Conservation (phyloP, 2,113 vertebrate genomes). For the Labeo rohita region DNA sequence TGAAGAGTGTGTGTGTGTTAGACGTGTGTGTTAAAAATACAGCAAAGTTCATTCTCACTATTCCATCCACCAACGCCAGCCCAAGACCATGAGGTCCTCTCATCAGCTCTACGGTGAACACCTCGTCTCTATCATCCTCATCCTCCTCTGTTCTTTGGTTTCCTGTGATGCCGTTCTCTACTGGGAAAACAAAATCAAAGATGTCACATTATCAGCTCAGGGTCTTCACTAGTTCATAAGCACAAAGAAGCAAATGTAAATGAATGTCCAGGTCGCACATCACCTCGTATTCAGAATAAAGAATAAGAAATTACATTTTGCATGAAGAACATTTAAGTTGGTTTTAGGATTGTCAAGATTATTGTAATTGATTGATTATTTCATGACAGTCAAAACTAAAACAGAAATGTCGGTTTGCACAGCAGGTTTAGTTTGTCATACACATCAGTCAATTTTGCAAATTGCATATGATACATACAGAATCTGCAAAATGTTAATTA, state of each 20-base stretch:
- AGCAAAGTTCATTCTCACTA: conserved; percentile 60
- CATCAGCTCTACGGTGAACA: conserved; percentile 77
- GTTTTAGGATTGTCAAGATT: neutral
- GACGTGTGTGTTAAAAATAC: neutral
- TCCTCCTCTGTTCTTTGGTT: conserved; percentile 45
- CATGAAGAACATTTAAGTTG: neutral
- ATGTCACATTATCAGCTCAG: neutral
- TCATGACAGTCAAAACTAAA: neutral
- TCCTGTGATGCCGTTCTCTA: conserved; percentile 28
- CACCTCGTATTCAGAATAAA: neutral
- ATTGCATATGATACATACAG: too few species aligned
- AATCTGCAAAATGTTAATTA: too few species aligned
- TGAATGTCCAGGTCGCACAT: neutral
- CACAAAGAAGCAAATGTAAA: neutral
- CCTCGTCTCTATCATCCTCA: conserved; percentile 70
- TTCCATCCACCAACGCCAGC: conserved; percentile 78
- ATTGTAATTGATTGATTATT: neutral
- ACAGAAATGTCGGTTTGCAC: neutral
- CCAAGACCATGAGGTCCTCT: conserved; percentile 77
- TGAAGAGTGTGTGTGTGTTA: neutral
- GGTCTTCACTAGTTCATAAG: neutral
- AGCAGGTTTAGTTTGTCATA: neutral
- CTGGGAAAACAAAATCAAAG: conserved; percentile 45
- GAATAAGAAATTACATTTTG: neutral
- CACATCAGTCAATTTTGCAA: neutral